Evolutionary conservation across 2,888 invertebrate species (phyloP), one percentile per base, ranked within the genome.

Genomic region (Hydrotaea cyrtoneurina): DNA sequence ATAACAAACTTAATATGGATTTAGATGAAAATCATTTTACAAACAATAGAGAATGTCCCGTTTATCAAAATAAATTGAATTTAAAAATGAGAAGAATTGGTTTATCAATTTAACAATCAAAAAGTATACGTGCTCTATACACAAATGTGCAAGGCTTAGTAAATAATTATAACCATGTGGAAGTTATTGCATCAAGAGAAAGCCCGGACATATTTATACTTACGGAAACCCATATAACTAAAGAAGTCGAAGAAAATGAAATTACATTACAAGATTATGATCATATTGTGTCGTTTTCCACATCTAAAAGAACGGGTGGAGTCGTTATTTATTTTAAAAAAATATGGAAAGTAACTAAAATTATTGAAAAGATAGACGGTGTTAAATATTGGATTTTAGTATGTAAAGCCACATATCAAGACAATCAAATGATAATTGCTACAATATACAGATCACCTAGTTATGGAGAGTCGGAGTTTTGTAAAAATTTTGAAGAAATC

Each of bases 11-110:
- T 1, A 80, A 71, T 43, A 50, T 69, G n/a, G 74, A 39, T 36
- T 21, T 76, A 19, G 59, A 76, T 26, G 71, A 75, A 72, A 82
- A 75, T 21, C 80, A 76, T 46, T 50, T 31, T 11, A 75, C 75
- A 43, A 23, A 62, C 26, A 2, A 36, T 75, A 75, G 13, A 50
- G 57, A 55, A 55, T 57, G 36, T 55, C 36, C 36, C 11, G 66
- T 66, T 13, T 53, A 26, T 53, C 57, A 43, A 31, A 57, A 74
- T 59, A 74, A 74, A 74, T 43, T 74, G n/a, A 59, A 74, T 59
- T n/a, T 19, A 39, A 57, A 57, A 59, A 57, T 19, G 8, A 57
- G n/a, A 36, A 75, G 39, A 62, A 43, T 43, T 0, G 59, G 75
- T 1, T 43, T 72, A 53, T 10, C n/a, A 10, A 15, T 10, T 10